These are phyloP conservation scores for Atta texana DNA, from an alignment of 1,140 invertebrate genomes.

Conservation along the genomic window DNA sequence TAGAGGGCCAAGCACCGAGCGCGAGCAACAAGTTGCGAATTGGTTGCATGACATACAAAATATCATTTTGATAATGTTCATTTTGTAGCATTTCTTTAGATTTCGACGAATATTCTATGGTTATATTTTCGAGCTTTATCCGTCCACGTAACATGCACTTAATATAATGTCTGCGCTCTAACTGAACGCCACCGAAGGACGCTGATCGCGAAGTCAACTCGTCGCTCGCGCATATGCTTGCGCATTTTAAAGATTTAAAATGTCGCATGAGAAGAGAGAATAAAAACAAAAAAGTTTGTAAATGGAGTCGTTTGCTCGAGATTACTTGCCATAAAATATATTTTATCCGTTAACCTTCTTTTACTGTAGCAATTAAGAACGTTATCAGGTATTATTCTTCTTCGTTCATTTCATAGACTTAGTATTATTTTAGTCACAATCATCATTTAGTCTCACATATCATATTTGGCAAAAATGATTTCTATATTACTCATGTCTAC, in stretches of 20 bases:
- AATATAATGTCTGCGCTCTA: not conserved
- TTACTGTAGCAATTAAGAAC: not conserved
- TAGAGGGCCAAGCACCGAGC: conserved; percentile 17
- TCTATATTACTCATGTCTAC: not conserved
- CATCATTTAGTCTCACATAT: not conserved
- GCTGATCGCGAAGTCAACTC: not conserved
- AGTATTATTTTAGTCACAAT: not conserved
- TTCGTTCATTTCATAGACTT: not conserved
- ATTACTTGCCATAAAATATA: conserved; percentile 24
- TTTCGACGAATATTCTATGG: not conserved
- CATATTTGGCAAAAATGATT: not conserved
- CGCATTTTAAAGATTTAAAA: conserved; percentile 35
- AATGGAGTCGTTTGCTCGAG: not conserved
- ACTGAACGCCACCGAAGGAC: conserved; percentile 12
- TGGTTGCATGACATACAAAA: conserved; percentile 15
- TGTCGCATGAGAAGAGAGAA: not conserved
- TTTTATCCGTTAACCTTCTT: not conserved
- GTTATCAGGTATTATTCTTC: not conserved
- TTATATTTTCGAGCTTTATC: no score
- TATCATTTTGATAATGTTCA: not conserved
- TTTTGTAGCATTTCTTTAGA: conserved; percentile 22
- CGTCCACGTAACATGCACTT: not conserved
- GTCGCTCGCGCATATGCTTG: not conserved
- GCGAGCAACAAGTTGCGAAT: not conserved
- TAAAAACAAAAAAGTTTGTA: not conserved